phyloP scores from a whole-genome alignment of 2,888 invertebrate species.

The Harpalus rubripes region DNA sequence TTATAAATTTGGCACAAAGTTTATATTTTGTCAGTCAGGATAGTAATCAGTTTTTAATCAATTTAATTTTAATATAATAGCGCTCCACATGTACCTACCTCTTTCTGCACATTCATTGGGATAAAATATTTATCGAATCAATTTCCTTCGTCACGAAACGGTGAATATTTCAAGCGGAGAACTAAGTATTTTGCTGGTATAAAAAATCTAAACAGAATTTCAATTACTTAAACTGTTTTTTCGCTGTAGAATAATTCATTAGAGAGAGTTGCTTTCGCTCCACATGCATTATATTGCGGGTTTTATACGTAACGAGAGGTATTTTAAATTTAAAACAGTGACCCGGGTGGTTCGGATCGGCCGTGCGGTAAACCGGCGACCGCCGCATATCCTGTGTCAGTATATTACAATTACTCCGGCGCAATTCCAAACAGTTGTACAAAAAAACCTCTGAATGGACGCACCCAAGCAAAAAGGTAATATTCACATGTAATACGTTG shows the following conservation, averaged over 20 bases:
- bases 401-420: slow-evolving; percentile 43
- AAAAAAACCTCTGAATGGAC: slow-evolving; percentile 38
- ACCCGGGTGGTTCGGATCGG: slow-evolving; percentile 4
- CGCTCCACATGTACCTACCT: background rate
- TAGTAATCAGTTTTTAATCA: background rate
- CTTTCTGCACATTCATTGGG: background rate
- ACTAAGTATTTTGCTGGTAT: slow-evolving; percentile 21
- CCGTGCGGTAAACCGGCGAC: slow-evolving; percentile 41
- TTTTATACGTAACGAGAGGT: slow-evolving; percentile 42
- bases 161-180: slow-evolving; percentile 10
- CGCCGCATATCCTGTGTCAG: slow-evolving; percentile 7
- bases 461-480: slow-evolving; percentile 48
- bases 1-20: background rate
- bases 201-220: slow-evolving; percentile 29
- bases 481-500: slow-evolving; percentile 41
- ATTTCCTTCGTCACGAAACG: slow-evolving; percentile 27
- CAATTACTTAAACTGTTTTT: slow-evolving; percentile 46
- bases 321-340: slow-evolving; percentile 59
- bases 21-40: background rate
- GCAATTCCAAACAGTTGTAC: slow-evolving; percentile 28
- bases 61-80: background rate
- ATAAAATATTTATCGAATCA: background rate
- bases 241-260: slow-evolving; percentile 41
- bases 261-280: slow-evolving; percentile 5
- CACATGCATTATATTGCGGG: slow-evolving; percentile 20